Conservation (phyloP, 2,888 invertebrate genomes). For the Eristalis intricaria region DNA sequence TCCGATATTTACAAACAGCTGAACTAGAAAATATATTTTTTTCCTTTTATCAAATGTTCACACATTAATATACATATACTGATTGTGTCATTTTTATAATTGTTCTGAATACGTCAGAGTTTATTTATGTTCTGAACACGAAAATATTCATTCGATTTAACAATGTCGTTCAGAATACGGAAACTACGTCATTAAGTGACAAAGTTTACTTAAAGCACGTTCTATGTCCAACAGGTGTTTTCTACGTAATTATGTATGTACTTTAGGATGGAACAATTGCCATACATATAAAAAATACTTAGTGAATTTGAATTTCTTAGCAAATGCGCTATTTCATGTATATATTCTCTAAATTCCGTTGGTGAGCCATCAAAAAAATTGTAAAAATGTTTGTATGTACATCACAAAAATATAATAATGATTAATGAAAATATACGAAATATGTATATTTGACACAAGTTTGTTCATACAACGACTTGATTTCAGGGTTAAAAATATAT, state of each 20-base stretch:
- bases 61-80: slow-evolving; percentile 4
- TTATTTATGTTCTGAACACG: slow-evolving; percentile 26
- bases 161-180: background rate
- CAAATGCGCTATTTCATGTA: too few species aligned
- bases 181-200: slow-evolving; percentile 21
- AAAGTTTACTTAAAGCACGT: background rate
- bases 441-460: background rate
- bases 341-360: too few species aligned
- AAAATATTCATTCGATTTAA: background rate
- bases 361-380: too few species aligned
- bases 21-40: background rate
- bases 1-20: slow-evolving; percentile 27
- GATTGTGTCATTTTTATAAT: slow-evolving; percentile 41
- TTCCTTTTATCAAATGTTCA: background rate
- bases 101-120: slow-evolving; percentile 34
- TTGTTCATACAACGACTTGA: background rate
- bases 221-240: slow-evolving; percentile 27
- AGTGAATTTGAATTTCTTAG: background rate
- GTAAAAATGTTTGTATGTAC: too few species aligned
- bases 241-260: background rate
- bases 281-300: too few species aligned
- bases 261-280: background rate
- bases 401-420: background rate
- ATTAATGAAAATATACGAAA: background rate
- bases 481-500: background rate